Percentiles rank a stretch among this genome's conserved stretches.
phyloP scores from a whole-genome alignment of 2,888 invertebrate genomes.

The Patella depressa region DNA sequence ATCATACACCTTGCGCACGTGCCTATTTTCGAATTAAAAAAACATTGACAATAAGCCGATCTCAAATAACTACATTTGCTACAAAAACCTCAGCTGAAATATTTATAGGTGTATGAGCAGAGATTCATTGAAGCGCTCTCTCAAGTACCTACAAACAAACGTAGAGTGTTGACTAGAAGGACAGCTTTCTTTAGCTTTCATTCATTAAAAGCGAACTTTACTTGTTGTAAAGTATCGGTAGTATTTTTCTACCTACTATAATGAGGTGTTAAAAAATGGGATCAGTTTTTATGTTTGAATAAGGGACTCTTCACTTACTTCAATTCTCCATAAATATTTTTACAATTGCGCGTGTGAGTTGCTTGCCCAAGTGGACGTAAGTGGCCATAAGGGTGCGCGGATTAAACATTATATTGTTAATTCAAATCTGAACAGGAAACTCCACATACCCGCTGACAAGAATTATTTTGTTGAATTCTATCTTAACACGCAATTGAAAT shows the following conservation, averaged over 20 bases:
- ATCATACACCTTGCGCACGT: constrained; percentile 2
- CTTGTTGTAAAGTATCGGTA: background rate
- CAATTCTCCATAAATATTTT: background rate
- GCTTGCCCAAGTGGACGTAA: background rate
- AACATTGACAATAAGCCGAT: no score
- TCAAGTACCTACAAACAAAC: constrained; percentile 5
- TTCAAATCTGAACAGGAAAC: no score
- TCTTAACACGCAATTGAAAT: no score
- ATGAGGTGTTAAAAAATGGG: background rate
- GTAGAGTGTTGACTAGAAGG: background rate
- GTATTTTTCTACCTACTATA: background rate
- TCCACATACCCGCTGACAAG: no score
- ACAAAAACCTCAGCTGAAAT: no score
- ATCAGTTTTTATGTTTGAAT: background rate
- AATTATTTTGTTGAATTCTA: no score
- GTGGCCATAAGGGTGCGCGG: background rate
- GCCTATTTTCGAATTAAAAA: background rate
- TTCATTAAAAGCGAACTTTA: constrained; percentile 10
- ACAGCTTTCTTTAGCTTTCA: background rate
- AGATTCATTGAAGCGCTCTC: background rate
- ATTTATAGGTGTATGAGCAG: no score
- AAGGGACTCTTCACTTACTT: background rate
- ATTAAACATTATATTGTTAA: no score
- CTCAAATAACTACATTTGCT: no score
- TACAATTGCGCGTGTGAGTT: constrained; percentile 1